Evolutionary conservation across 2,797 vertebrate genomes (phyloP), one percentile per base, ranked within the genome.

Genomic region (Thaleichthys pacificus): DNA sequence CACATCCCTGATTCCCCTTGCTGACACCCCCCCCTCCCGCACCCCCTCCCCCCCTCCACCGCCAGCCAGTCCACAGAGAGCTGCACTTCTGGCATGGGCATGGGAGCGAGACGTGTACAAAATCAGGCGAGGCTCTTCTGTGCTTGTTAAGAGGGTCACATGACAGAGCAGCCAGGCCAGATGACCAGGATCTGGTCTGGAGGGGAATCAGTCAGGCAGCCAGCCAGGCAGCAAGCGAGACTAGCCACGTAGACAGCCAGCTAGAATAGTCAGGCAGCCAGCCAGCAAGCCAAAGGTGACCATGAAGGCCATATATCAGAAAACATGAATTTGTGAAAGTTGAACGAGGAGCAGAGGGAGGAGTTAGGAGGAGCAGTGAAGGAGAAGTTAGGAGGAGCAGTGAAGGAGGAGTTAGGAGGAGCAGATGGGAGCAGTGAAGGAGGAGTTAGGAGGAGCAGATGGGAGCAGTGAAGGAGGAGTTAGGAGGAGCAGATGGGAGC

Each of bases 21-120:
- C 75, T 75, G 72, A 74, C 47, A 12, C 49, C 56, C 67, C 71
- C 62, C 68, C 64, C 15, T 64, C 75, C 54, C 47, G 72, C 28
- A 14, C 69, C 22, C 7, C 11, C 57, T 49, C 63, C 60, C 35
- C 35, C 68, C 73, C 69, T 60, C 61, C 78, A 66, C 51, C 70
- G 60, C 61, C n/a, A 21, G 35, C 24, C 71, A 68, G 78, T 84
- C 82, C 86, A 82, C 82, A 81, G 76, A 81, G 81, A 71, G 69
- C 71, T 77, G 63, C 0, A 51, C 81, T 69, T 79, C 79, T 6
- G 26, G 73, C 75, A 80, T 78, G 75, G 75, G 66, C 62, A 51
- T 69, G 17, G 65, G 70, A 65, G 60, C 24, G 63, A 86, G 74
- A 32, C 19, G 74, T 73, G 86, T 66, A 85, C 77, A 80, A 82